Evolutionary conservation across 2,797 vertebrate species (phyloP).

Genomic region (Falco columbarius): DNA sequence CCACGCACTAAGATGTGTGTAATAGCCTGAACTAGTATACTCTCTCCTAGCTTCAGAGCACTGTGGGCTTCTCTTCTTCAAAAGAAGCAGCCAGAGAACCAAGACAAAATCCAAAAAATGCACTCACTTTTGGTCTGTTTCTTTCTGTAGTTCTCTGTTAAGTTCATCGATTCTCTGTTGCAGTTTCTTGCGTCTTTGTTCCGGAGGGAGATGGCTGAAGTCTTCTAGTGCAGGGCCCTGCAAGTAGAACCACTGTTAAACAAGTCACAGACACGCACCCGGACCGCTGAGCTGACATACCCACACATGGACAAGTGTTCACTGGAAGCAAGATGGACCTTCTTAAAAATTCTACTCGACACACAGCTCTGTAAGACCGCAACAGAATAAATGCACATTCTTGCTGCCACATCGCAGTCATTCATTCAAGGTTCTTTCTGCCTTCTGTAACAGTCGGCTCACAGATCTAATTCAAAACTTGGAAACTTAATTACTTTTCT

Average conservation of each 20-base stretch:
- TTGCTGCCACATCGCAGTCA: neutral
- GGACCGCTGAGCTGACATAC: conserved; percentile 9
- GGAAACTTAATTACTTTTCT: neutral
- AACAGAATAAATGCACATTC: neutral
- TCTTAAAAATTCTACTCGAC: neutral
- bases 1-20: neutral
- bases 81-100: neutral
- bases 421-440: neutral
- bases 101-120: neutral
- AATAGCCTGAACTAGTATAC: neutral
- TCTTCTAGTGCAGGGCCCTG: conserved; percentile 95
- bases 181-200: conserved; percentile 96
- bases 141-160: conserved; percentile 93
- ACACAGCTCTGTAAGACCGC: neutral
- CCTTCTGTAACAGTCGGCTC: neutral
- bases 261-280: neutral
- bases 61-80: neutral
- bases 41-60: neutral
- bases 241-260: conserved; percentile 47
- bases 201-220: conserved; percentile 96
- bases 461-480: neutral
- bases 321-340: conserved; percentile 53
- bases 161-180: conserved; percentile 96
- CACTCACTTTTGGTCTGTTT: conserved; percentile 93
- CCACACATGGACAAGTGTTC: conserved; percentile 45